These are phyloP conservation scores for Ptyas mucosa DNA, from an alignment of 2,113 vertebrate species.

Conservation along the genomic window DNA sequence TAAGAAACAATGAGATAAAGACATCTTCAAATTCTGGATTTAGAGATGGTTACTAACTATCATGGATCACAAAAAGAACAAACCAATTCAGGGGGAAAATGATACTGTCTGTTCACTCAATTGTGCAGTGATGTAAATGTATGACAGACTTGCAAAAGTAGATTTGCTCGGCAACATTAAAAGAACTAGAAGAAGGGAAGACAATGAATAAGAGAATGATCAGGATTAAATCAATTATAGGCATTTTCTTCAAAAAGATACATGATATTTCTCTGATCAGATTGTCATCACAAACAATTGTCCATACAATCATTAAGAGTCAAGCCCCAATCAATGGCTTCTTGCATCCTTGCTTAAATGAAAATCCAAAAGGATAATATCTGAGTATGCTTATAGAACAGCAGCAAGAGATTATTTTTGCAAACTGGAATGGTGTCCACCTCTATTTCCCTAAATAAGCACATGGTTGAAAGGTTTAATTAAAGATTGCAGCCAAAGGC, in stretches of 20 bases:
- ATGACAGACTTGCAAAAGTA: not conserved
- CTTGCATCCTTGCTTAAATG: not conserved
- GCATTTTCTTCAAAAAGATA: not conserved
- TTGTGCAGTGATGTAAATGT: not conserved
- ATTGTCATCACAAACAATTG: not conserved
- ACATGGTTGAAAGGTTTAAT: not conserved
- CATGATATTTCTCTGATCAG: not conserved
- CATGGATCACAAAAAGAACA: not conserved
- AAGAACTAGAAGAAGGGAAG: not conserved
- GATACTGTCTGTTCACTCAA: not conserved
- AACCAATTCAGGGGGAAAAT: not conserved
- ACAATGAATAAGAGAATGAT: not conserved
- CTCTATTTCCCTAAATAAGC: constrained; percentile 20
- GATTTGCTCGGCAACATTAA: not conserved
- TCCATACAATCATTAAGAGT: not conserved
- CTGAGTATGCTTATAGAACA: not conserved
- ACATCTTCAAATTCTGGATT: not conserved
- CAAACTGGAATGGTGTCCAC: constrained; percentile 4
- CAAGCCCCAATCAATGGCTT: not conserved
- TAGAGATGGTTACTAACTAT: not conserved
- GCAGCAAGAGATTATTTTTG: constrained; percentile 9
- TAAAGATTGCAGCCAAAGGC: constrained; percentile 26
- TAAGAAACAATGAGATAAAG: not conserved
- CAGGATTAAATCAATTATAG: not conserved
- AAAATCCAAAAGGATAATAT: not conserved